Conservation (phyloP, 2,797 vertebrate species). For the Cyprinella venusta region DNA sequence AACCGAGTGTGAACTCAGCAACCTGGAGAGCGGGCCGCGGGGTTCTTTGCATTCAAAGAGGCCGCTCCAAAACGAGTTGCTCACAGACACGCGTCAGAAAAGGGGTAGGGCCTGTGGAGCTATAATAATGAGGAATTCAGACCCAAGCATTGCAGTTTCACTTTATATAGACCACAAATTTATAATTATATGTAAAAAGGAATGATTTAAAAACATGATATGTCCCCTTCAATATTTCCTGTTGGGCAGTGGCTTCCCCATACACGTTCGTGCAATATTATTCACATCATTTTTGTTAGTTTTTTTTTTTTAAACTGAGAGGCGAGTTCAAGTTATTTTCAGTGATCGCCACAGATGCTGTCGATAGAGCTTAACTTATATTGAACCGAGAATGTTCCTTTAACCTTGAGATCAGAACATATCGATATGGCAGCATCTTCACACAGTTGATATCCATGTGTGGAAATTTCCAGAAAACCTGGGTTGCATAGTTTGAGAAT, state of each 20-base stretch:
- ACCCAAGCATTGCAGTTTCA: no score
- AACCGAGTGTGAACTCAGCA: no score
- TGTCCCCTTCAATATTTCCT: not conserved
- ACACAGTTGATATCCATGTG: not conserved
- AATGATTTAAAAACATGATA: no score
- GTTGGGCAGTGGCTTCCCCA: not conserved
- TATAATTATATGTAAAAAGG: no score
- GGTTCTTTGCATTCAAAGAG: no score
- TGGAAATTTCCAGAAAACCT: slow-evolving; percentile 1
- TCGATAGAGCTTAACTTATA: slow-evolving; percentile 8
- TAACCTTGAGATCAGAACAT: slow-evolving; percentile 15
- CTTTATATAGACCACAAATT: no score
- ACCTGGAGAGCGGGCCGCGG: no score
- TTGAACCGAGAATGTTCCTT: not conserved
- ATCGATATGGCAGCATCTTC: not conserved
- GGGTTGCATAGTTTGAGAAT: not conserved
- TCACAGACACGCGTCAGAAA: no score
- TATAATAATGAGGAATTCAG: no score
- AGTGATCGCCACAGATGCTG: not conserved
- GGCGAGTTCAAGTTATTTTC: not conserved
- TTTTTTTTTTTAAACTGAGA: not conserved
- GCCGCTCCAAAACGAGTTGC: no score
- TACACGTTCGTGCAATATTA: not conserved
- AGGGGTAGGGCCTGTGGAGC: no score
- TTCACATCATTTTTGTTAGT: not conserved